Conservation (phyloP, 30 jellyfish, hydroid and myxozoan genomes). For the Pseudorhiza aurosa region DNA sequence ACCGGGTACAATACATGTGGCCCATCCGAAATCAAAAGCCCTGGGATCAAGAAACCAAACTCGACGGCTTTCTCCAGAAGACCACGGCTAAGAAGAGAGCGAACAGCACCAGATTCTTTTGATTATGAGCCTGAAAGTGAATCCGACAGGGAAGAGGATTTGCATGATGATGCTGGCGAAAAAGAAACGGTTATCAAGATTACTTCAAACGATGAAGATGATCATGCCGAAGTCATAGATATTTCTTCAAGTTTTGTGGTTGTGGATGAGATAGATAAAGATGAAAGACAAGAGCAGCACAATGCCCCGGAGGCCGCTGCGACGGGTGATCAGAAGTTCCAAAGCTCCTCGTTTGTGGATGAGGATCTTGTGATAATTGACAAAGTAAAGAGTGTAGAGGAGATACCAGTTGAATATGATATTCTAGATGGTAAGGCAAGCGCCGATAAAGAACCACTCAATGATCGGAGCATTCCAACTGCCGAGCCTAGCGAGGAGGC, state of each 20-base stretch:
- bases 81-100: slow-evolving; percentile 50
- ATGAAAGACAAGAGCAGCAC: background rate
- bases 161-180: background rate
- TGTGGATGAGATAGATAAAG: background rate
- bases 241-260: background rate
- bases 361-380: background rate
- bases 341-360: background rate
- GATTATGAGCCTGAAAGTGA: background rate
- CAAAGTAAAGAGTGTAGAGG: background rate
- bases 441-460: background rate
- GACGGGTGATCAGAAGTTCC: background rate
- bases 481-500: background rate
- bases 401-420: background rate
- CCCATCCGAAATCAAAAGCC: background rate
- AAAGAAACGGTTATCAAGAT: background rate
- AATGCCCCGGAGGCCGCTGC: background rate
- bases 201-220: background rate
- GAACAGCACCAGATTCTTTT: slow-evolving; percentile 39
- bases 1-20: slow-evolving; percentile 21
- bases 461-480: background rate
- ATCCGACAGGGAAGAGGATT: background rate
- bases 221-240: background rate
- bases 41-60: background rate
- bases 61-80: background rate
- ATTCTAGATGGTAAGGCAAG: background rate